Evolutionary conservation across 2,797 vertebrate species (phyloP), one percentile per base, ranked within the genome.

Genomic region (Schizopygopsis pylzovi): DNA sequence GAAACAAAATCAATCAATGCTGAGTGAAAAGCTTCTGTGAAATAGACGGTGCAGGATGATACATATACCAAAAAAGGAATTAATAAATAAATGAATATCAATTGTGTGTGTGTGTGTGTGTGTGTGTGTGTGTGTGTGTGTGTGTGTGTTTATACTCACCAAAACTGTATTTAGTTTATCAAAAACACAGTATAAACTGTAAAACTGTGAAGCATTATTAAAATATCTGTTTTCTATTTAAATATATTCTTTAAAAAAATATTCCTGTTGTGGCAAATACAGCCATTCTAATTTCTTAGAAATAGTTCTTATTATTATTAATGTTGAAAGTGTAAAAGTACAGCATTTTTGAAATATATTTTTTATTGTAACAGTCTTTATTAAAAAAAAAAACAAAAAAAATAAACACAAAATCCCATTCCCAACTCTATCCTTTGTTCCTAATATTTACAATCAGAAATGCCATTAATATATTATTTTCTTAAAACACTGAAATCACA

Each of bases 1-100:
- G 43, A 56, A 22, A 81, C 61, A 54, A 77, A 59, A 70, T 56
- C 45, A n/a, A 37, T 47, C 45, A n/a, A 37, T 47, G 70, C n/a
- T 63, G 41, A 61, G 59, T 61, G 11, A 61, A 59, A n/a, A n/a
- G 11, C 12, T 63, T 37, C 20, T 6, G 45, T 65, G 15, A 83
- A 52, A 83, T 12, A 15, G 39, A 37, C 47, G 25, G 70, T 18
- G 28, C 41, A 18, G 54, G n/a, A 79, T 16, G 4, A 43, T 25
- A 79, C 39, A 45, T 13, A 16, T 8, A 22, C 15, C 9, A 25
- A 9, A n/a, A 41, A 18, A 20, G 0, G 15, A 28, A 25, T 47
- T 9, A 25, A 18, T 16, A 41, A n/a, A 22, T 22, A 7, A 73
- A 28, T 33, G 33, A 33, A 33, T 33, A 33, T 33, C 33, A 33